Base-by-base conservation (phyloP, 2,113 vertebrate genomes). In the Paratilapia polleni region DNA sequence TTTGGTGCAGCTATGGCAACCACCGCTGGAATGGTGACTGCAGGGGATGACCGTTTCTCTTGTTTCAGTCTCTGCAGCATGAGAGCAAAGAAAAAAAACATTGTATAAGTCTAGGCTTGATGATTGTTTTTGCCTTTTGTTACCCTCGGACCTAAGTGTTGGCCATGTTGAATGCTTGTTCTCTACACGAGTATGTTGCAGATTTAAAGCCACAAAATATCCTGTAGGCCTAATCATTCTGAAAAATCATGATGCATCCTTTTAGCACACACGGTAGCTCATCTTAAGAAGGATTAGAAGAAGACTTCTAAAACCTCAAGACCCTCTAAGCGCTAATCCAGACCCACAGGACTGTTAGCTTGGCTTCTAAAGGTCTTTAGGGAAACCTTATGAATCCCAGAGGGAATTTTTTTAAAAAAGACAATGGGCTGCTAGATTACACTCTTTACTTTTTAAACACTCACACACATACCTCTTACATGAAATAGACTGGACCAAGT, bases 1-100 rank as follows among this genome's bases (percentile, higher is more conserved):
- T 87, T 89, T 80, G 64, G 89, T 87, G 92, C 91, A 93, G 94
- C 93, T 93, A 95, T 85, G 84, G 91, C 88, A 90, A 92, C 91
- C 82, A 74, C 88, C 64, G 75, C 89, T 85, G 88, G 88, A 83
- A 85, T 49, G 82, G 81, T 80, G 86, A 89, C 92, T 83, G 81
- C 87, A 90, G 89, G 90, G 91, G 88, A 80, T 68, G 70, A 92
- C 63, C 86, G 79, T 91, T 88, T 88, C 82, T 86, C 87, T 84
- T 91, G 85, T 93, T 93, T 85, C 83, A 93, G 86, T 90, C 88
- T 87, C 90, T 91, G 93, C 94, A 94, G 92, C 92, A 94, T 79
- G 34, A 82, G 60, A 91, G 88, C 78, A 82, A 91, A 90, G 90
- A 80, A 66, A 5, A 66, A 91, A 81, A 77, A 85, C 54, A 31